Base-by-base conservation (phyloP, 2,797 vertebrate species). In the Anableps anableps region DNA sequence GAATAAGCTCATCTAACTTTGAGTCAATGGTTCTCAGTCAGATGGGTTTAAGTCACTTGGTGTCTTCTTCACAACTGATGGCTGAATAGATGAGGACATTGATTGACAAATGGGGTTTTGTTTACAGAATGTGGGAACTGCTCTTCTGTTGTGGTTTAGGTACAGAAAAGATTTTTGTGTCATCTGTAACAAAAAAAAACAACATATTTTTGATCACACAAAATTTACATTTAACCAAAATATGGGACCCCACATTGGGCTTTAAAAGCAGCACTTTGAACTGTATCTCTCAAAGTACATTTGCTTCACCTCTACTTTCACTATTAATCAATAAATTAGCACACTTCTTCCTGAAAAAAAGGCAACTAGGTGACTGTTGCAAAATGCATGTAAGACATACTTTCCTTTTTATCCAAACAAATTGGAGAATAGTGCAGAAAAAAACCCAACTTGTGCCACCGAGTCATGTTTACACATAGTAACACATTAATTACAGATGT, bases 181-280 rank as follows among this genome's bases (percentile, higher is more conserved):
- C 1, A 19, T 31, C 29, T 34, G 29, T 60, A 11, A 60, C 14
- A 8, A 31, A 60, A 60, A 9, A 45, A 45, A n/a, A n/a, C n/a
- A n/a, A 29, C 13, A 16, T 16, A 5, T 29, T 58, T 60, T 1
- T 38, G 34, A 70, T 72, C 2, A 43, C 70, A 62, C 31, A 4
- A 4, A 64, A 71, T 77, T 81, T 62, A 75, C 31, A 68, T 80
- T 55, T 36, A 58, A 76, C 62, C 76, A 75, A 68, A 85, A 80
- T 78, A 76, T 80, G 71, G 75, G 85, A 83, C 80, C 85, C 60
- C 85, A 88, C 31, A 58, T 78, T 85, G 85, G 85, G 89, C 86
- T 87, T 89, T 89, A 70, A 88, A 77, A 75, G 76, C 88, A 87
- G 76, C 87, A 89, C 86, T 91, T 84, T 90, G 77, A 85, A 76